Base-by-base conservation (phyloP, 2,888 invertebrate species). In the Agrochola lychnidis region DNA sequence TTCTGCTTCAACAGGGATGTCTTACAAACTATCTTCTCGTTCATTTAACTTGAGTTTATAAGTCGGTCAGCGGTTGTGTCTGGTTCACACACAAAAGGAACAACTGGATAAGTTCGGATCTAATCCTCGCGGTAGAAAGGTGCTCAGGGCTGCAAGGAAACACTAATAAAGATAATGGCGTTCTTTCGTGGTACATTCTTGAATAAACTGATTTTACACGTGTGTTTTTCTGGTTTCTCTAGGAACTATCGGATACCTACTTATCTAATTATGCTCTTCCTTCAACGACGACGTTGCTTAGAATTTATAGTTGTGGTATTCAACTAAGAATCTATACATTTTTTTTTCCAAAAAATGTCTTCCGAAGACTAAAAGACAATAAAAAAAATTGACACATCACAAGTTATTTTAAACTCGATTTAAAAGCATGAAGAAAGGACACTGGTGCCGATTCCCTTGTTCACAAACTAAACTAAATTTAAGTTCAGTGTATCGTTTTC, bases 21-120 rank as follows among this genome's bases (percentile, higher is more conserved):
- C 84, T 85, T 45, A 73, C 81, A 82, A 87, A 94, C 93, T 94
- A 93, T 87, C 77, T 76, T 81, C 63, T 73, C 66, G 78, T 70
- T 81, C 83, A 81, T 81, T 86, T 87, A 83, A 87, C 88, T 81
- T 86, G 89, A 90, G 89, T 91, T 91, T 94, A 93, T 94, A 94
- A 93, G 90, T 82, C 89, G 88, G 87, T 71, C 87, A 84, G 75
- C 79, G 79, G 88, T 90, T 90, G 90, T 81, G 87, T 76, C 75
- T 81, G 61, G 70, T 71, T 76, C 64, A 67, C 73, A 76, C 73
- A 91, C 90, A 91, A 92, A 92, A 89, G 90, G 87, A 76, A 40
- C 79, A 92, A 91, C 92, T 89, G 91, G 93, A 85, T 92, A 74
- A 71, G 82, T 88, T 91, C 90, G 88, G 92, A 83, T 93, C 82